Percentiles rank a stretch among this genome's conserved stretches.
Evolutionary conservation across 1,140 invertebrate species (phyloP).

Genomic region (Oedothorax gibbosus): DNA sequence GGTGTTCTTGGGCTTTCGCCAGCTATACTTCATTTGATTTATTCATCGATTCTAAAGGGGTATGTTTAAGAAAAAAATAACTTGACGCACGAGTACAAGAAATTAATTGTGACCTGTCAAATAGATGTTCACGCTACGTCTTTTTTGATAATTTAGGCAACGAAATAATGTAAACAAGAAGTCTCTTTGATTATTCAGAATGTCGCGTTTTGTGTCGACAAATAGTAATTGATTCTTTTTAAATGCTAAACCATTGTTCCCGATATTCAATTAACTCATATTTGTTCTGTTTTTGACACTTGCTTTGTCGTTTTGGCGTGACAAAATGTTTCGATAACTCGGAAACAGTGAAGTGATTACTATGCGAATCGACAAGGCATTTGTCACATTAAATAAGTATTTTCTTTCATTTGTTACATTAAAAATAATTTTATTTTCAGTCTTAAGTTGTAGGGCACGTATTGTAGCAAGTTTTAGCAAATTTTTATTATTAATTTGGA

Average conservation of each 20-base stretch:
- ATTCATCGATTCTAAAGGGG: conserved; percentile 53
- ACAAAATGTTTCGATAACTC: no score
- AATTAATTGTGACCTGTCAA: conserved; percentile 53
- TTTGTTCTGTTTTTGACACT: no score
- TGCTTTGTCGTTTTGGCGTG: no score
- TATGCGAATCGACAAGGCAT: no score
- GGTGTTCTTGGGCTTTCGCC: conserved; percentile 40
- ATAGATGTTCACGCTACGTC: conserved; percentile 49
- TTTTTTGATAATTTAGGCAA: conserved; percentile 39
- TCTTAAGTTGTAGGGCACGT: no score
- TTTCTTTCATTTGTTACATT: no score
- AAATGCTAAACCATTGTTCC: background rate
- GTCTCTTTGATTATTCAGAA: conserved; percentile 23
- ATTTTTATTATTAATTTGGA: no score
- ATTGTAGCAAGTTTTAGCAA: no score
- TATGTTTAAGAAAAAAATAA: background rate
- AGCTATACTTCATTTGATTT: conserved; percentile 49
- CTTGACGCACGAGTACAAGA: background rate
- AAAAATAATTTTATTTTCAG: no score
- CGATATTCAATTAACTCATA: no score
- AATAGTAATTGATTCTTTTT: conserved; percentile 23
- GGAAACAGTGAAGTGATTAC: no score
- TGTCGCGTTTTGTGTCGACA: background rate
- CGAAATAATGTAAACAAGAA: conserved; percentile 57
- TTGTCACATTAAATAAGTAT: no score